Evolutionary conservation across 1,140 invertebrate genomes (phyloP).

Genomic region (Apocrypta bakeri): DNA sequence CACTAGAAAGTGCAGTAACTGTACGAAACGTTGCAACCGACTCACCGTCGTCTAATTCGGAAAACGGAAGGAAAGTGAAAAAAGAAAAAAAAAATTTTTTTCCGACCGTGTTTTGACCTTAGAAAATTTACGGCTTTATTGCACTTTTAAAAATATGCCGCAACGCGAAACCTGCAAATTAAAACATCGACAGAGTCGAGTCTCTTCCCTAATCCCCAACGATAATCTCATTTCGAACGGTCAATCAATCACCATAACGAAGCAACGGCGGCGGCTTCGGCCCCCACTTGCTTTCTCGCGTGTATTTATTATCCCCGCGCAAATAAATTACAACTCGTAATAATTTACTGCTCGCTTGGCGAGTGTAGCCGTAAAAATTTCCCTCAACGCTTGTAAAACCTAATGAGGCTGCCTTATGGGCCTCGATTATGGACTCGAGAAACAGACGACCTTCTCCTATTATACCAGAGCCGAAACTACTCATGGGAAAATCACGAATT

Average conservation of each 20-base stretch:
- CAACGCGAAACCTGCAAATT: background rate
- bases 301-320: background rate
- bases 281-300: too few relatives aligned
- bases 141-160: too few relatives aligned
- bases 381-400: slow-evolving; percentile 1
- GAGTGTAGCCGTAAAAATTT: background rate
- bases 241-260: slow-evolving; percentile 2
- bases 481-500: background rate
- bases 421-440: background rate
- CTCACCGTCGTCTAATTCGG: too few relatives aligned
- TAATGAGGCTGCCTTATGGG: background rate
- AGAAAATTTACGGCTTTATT: background rate
- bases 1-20: background rate
- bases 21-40: too few relatives aligned
- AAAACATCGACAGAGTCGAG: background rate
- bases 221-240: background rate
- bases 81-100: background rate
- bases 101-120: background rate
- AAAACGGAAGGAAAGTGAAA: too few relatives aligned
- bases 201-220: background rate
- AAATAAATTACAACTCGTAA: slow-evolving; percentile 3
- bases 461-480: background rate
- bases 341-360: background rate
- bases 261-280: background rate
- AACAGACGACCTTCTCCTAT: background rate